phyloP scores from a whole-genome alignment of 2,797 vertebrate genomes.

The Nyctalus aviator region DNA sequence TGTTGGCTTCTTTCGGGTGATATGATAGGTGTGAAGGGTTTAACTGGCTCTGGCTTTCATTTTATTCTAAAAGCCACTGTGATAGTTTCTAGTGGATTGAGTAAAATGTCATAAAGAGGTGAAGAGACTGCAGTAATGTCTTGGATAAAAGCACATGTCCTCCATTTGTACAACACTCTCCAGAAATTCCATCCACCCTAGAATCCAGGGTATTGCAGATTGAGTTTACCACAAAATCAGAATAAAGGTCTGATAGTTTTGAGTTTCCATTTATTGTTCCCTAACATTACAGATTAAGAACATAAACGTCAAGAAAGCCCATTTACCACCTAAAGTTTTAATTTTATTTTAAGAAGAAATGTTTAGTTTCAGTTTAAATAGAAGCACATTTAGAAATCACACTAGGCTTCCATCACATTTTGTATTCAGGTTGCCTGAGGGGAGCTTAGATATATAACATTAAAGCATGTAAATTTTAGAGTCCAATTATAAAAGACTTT shows the following conservation, averaged over 20 bases:
- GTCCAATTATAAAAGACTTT: slow-evolving; percentile 70
- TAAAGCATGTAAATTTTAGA: slow-evolving; percentile 75
- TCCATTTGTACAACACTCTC: background rate
- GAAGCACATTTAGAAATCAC: background rate
- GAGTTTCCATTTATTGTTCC: background rate
- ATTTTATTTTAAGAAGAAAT: slow-evolving; percentile 23
- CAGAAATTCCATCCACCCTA: background rate
- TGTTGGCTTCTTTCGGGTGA: background rate
- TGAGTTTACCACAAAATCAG: background rate
- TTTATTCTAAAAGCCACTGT: background rate
- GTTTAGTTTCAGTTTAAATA: slow-evolving; percentile 16
- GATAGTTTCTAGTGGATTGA: background rate
- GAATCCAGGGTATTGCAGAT: background rate
- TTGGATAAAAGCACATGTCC: background rate
- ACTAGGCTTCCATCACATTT: background rate
- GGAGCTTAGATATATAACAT: slow-evolving; percentile 55
- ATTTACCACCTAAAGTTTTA: background rate
- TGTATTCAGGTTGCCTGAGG: slow-evolving; percentile 43
- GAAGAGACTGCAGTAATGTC: background rate
- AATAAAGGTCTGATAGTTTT: background rate
- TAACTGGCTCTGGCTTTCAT: background rate
- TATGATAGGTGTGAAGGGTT: no score
- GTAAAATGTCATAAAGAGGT: background rate
- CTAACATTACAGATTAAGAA: background rate
- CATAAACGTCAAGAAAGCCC: background rate